A percentile compares a stretch with the other conserved stretches of the same genome.
Evolutionary conservation across 2,797 vertebrate species (phyloP).

Genomic region (Alectoris magna): DNA sequence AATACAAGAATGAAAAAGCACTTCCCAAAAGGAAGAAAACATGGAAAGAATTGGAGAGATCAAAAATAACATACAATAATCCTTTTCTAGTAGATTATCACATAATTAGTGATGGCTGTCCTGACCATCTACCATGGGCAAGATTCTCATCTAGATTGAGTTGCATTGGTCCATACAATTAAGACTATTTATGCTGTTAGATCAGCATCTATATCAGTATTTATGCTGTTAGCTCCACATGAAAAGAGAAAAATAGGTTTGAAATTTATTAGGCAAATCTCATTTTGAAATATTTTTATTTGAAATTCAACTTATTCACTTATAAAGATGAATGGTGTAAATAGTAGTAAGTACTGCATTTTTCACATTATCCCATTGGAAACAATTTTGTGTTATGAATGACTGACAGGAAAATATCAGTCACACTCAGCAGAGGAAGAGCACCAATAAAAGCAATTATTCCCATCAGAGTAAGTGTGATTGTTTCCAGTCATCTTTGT

Average conservation of each 20-base stretch:
- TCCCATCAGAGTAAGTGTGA: constrained; percentile 15
- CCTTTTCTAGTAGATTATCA: background rate
- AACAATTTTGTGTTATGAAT: background rate
- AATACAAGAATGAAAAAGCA: background rate
- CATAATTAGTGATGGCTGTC: background rate
- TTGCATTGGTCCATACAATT: background rate
- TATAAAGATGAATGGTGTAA: background rate
- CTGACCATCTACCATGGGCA: background rate
- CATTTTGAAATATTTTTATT: background rate
- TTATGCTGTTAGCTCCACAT: background rate
- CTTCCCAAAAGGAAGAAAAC: background rate
- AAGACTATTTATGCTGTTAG: background rate
- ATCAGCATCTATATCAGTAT: background rate
- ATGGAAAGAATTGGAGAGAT: background rate
- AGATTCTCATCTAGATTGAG: background rate
- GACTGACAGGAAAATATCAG: background rate
- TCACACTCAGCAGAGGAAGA: constrained; percentile 20
- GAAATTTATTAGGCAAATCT: background rate
- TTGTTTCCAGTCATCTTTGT: constrained; percentile 24
- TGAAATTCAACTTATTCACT: background rate
- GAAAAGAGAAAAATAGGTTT: background rate
- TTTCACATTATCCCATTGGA: constrained; percentile 3
- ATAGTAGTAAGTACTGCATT: background rate
- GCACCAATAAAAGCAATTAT: constrained; percentile 30
- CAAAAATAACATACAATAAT: background rate